phyloP scores from a whole-genome alignment of 2,797 vertebrate genomes.

The Micrastur ruficollis region DNA sequence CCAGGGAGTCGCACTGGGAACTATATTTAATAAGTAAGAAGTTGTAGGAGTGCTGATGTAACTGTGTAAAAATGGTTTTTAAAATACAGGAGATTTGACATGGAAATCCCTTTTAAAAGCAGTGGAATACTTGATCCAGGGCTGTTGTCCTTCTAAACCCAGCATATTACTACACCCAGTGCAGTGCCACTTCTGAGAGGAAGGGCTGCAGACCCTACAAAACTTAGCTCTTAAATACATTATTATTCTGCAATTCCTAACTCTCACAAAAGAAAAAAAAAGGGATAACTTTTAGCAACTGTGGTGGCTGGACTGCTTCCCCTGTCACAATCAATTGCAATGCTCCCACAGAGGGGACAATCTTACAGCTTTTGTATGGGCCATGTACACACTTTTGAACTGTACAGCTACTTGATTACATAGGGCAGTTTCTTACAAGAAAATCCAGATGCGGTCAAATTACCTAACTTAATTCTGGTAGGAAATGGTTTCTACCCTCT shows the following conservation, averaged over 20 bases:
- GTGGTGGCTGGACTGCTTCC: neutral
- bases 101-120: slow-evolving; percentile 17
- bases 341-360: neutral
- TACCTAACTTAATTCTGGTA: neutral
- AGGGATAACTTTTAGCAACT: neutral
- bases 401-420: neutral
- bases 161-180: neutral
- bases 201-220: neutral
- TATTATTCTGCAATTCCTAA: neutral
- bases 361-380: neutral
- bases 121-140: neutral
- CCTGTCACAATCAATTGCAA: neutral
- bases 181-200: neutral
- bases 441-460: neutral
- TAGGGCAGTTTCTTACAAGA: neutral
- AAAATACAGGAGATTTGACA: slow-evolving; percentile 35
- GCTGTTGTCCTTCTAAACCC: neutral
- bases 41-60: slow-evolving; percentile 56
- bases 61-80: slow-evolving; percentile 51
- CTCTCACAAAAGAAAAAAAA: neutral
- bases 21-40: slow-evolving; percentile 65
- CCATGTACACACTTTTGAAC: neutral
- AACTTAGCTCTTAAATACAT: neutral
- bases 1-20: slow-evolving; percentile 29
- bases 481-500: neutral